Base-by-base conservation (phyloP, 2,797 vertebrate genomes). In the Arrhamphus sclerolepis region DNA sequence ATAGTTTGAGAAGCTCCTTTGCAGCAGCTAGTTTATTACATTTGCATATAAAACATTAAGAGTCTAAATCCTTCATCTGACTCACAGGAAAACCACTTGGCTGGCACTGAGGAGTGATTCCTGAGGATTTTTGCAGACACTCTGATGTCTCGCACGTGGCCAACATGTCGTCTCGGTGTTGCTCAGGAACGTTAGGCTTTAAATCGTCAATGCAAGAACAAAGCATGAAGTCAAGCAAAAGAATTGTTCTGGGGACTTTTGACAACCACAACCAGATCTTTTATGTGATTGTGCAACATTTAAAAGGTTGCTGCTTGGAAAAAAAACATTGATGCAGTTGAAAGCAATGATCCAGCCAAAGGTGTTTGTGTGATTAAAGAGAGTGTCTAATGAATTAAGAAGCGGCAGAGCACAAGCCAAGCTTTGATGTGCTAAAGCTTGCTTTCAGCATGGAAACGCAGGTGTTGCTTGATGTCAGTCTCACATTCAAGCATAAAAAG, bases 341-440 rank as follows among this genome's bases (percentile, higher is more conserved):
- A 66, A 60, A 60, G 42, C 47, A 60, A 41, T 2, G 46, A 62
- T 49, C 63, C 29, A 70, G 42, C 18, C 18, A 39, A 62, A 69
- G 28, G 59, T 64, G 41, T 47, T 62, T 43, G 38, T 46, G 75
- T 69, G 77, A 82, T 80, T 78, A 82, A 82, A 78, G 62, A 58
- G 62, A 46, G 51, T 50, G 26, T 76, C 82, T 77, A 80, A 80
- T 71, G 67, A 80, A 80, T 81, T 34, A 62, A 20, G 80, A 80
- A 63, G 47, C 70, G 59, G 59, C 54, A 16, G 56, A 66, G 65
- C 51, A 41, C 16, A 43, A 59, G 50, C 16, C 42, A 48, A 67
- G 22, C 66, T 77, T 82, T 81, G 81, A 83, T 77, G 72, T 81
- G 64, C 52, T 59, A 65, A 74, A 59, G 61, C 47, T 46, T 75